Evolutionary conservation across 2,888 invertebrate genomes (phyloP).

Genomic region (Lasius platythorax): DNA sequence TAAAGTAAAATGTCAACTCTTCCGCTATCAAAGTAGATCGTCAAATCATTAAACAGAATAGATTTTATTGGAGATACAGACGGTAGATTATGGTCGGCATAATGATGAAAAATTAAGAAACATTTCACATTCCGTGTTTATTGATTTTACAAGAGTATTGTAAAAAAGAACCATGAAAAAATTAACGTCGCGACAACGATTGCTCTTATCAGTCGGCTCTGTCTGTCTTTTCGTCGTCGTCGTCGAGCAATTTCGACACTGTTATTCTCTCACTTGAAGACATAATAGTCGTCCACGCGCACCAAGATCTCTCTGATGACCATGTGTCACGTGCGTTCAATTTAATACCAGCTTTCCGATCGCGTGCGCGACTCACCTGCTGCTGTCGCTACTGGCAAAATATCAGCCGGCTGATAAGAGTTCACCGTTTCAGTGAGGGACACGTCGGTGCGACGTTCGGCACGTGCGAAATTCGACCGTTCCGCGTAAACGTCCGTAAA

Average conservation of each 20-base stretch:
- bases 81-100: neutral
- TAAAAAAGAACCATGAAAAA: slow-evolving; percentile 5
- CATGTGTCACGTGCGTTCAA: slow-evolving; percentile 53
- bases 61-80: neutral
- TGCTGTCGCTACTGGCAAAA: slow-evolving; percentile 12
- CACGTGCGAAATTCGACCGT: neutral
- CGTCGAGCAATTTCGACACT: slow-evolving; percentile 23
- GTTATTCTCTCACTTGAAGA: slow-evolving; percentile 24
- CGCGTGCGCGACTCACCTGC: neutral
- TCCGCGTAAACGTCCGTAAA: neutral
- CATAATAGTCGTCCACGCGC: neutral
- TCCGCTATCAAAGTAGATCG: neutral
- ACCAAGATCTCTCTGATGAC: neutral
- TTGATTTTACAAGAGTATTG: neutral
- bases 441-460: slow-evolving; percentile 35
- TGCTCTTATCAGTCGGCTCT: slow-evolving; percentile 40
- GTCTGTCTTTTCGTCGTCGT: neutral
- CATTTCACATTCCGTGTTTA: neutral
- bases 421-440: slow-evolving; percentile 46
- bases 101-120: neutral
- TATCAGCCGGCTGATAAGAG: slow-evolving; percentile 61
- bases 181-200: slow-evolving; percentile 18
- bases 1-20: neutral
- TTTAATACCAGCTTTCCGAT: slow-evolving; percentile 32
- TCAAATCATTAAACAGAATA: slow-evolving; percentile 4